phyloP scores from a whole-genome alignment of 2,797 vertebrate genomes.

The Podarcis lilfordi region DNA sequence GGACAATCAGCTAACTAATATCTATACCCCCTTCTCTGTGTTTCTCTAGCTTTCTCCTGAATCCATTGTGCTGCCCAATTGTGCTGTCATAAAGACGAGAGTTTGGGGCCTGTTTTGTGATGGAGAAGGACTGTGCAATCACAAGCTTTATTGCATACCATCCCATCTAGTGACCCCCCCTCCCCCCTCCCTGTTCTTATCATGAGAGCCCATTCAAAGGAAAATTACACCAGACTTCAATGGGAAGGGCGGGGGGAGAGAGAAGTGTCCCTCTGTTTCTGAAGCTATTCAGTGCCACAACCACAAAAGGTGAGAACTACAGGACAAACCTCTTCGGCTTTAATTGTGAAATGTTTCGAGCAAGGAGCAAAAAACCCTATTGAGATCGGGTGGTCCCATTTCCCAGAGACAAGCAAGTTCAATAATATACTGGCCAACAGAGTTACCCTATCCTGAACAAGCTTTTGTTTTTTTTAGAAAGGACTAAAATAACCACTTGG shows the following conservation, averaged over 20 bases:
- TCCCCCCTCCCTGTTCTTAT: constrained; percentile 67
- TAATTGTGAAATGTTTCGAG: constrained; percentile 75
- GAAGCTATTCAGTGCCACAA: constrained; percentile 76
- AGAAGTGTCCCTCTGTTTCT: constrained; percentile 77
- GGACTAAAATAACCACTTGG: constrained; percentile 82
- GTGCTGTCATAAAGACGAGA: constrained; percentile 74
- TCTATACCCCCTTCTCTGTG: constrained; percentile 74
- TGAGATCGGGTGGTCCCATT: constrained; percentile 81
- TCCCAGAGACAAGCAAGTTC: constrained; percentile 77
- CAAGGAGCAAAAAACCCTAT: constrained; percentile 71
- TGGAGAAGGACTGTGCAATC: constrained; percentile 81
- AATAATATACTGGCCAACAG: constrained; percentile 79
- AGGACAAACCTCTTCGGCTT: constrained; percentile 77
- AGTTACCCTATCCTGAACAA: constrained; percentile 79
- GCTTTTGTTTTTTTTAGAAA: constrained; percentile 81
- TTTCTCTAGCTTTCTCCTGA: constrained; percentile 73
- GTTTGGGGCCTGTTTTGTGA: constrained; percentile 75
- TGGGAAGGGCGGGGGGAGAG: constrained; percentile 57
- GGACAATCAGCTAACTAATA: constrained; percentile 79
- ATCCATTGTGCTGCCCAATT: constrained; percentile 70
- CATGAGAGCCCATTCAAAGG: constrained; percentile 76
- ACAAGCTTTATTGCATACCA: constrained; percentile 82
- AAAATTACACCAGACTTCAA: constrained; percentile 82
- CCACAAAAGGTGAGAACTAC: constrained; percentile 77
- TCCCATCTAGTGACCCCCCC: constrained; percentile 78